Evolutionary conservation across 2,888 invertebrate species (phyloP).

Genomic region (Watsonalla cultraria): DNA sequence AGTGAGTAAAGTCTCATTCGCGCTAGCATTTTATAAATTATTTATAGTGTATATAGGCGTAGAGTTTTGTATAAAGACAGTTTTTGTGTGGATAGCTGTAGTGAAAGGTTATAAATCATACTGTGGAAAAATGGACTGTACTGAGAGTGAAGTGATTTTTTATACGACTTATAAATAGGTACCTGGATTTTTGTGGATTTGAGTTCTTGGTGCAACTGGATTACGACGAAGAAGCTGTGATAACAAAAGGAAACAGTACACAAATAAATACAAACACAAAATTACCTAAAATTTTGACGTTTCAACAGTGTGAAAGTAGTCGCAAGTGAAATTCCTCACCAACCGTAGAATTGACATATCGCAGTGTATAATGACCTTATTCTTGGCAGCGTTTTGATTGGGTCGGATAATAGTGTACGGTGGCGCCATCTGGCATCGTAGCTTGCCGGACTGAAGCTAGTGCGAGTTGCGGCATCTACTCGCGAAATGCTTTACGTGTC

Average conservation of each 20-base stretch:
- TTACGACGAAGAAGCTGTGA: slow-evolving; percentile 50
- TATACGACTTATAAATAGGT: slow-evolving; percentile 27
- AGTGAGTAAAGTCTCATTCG: slow-evolving; percentile 50
- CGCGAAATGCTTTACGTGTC: slow-evolving; percentile 71
- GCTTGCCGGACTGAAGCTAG: slow-evolving; percentile 48
- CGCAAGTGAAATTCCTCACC: slow-evolving; percentile 39
- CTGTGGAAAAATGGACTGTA: slow-evolving; percentile 46
- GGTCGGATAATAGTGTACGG: slow-evolving; percentile 32
- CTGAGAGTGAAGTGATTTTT: slow-evolving; percentile 55
- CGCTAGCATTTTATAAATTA: slow-evolving; percentile 62
- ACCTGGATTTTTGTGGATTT: slow-evolving; percentile 52
- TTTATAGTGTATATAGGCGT: slow-evolving; percentile 55
- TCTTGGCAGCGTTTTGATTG: slow-evolving; percentile 37
- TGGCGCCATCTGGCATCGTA: slow-evolving; percentile 59
- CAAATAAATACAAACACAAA: slow-evolving; percentile 37
- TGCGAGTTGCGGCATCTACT: slow-evolving; percentile 45
- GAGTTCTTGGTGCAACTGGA: slow-evolving; percentile 24
- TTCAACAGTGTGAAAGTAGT: slow-evolving; percentile 55
- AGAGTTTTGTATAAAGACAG: slow-evolving; percentile 39
- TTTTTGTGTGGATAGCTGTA: slow-evolving; percentile 46
- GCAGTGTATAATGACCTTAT: slow-evolving; percentile 22
- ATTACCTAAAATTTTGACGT: slow-evolving; percentile 53
- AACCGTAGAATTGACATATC: slow-evolving; percentile 33
- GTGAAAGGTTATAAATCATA: slow-evolving; percentile 38
- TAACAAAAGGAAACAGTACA: slow-evolving; percentile 45